Percentiles rank a stretch among this genome's conserved stretches.
These are phyloP conservation scores for Drosophila affinis DNA, from an alignment of 2,888 invertebrate species.

Conservation along the genomic window DNA sequence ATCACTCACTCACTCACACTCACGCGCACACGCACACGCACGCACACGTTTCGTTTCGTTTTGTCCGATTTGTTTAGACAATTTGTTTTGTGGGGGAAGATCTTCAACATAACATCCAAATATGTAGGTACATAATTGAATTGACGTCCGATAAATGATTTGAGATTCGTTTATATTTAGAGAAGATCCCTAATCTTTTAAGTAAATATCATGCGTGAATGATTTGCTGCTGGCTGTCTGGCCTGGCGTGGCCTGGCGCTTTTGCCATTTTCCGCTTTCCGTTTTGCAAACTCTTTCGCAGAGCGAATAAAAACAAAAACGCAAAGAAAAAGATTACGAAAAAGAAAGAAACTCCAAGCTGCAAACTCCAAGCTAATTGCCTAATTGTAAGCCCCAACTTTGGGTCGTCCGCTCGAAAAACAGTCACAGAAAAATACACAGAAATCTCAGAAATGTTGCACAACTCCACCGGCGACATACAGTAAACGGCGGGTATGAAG, in stretches of 20 bases:
- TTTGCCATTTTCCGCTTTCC: slow-evolving; percentile 30
- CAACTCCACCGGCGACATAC: slow-evolving; percentile 36
- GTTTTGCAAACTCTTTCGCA: slow-evolving; percentile 43
- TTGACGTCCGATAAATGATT: slow-evolving; percentile 21
- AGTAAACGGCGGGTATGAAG: background rate
- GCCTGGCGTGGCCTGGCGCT: slow-evolving; percentile 1
- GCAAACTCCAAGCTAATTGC: slow-evolving; percentile 54
- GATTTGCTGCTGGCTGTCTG: slow-evolving; percentile 11
- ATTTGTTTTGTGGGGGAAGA: slow-evolving; percentile 9
- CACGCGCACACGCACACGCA: slow-evolving; percentile 18
- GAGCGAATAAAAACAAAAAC: slow-evolving; percentile 34
- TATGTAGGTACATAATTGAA: background rate
- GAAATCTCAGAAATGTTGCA: slow-evolving; percentile 49
- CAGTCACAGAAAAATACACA: background rate
- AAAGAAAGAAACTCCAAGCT: slow-evolving; percentile 41
- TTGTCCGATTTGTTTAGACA: slow-evolving; percentile 21
- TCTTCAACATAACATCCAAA: background rate
- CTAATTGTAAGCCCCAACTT: slow-evolving; percentile 58
- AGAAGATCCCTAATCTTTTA: slow-evolving; percentile 17
- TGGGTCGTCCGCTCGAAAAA: slow-evolving; percentile 41
- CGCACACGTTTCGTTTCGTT: background rate
- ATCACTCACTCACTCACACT: slow-evolving; percentile 35
- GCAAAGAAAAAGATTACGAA: slow-evolving; percentile 24
- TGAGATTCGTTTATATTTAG: slow-evolving; percentile 25
- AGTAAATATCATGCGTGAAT: slow-evolving; percentile 36